A percentile compares a stretch with the other conserved stretches of the same genome.
Evolutionary conservation across 2,113 vertebrate genomes (phyloP).

Genomic region (Uria aalge): DNA sequence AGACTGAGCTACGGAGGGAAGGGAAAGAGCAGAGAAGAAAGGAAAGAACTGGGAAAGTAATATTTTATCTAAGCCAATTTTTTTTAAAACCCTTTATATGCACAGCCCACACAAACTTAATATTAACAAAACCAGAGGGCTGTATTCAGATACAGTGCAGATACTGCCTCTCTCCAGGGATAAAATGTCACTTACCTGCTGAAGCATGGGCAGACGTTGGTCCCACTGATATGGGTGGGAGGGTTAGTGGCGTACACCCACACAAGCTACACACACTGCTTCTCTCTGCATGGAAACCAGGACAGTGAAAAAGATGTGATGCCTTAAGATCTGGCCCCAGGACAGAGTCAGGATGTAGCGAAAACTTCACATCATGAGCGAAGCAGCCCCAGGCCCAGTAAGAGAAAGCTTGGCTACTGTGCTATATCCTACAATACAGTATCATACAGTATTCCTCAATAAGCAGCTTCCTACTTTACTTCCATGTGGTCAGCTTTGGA

Average conservation of each 20-base stretch:
- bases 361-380: background rate
- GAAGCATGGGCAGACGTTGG: fast-evolving
- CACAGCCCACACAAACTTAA: background rate
- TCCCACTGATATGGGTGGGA: background rate
- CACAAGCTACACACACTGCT: background rate
- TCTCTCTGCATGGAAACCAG: background rate
- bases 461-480: background rate
- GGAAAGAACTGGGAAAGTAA: background rate
- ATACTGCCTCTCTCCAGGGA: background rate
- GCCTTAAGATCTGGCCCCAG: background rate
- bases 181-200: background rate
- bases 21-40: background rate
- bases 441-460: background rate
- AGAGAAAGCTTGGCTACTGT: background rate
- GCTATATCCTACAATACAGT: background rate
- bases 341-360: background rate
- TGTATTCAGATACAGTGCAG: background rate
- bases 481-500: background rate
- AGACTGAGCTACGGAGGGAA: background rate
- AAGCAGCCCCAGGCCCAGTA: background rate
- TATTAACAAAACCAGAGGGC: background rate
- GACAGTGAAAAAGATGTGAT: background rate
- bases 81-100: background rate
- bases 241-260: background rate
- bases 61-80: background rate